Evolutionary conservation across 2,888 invertebrate genomes (phyloP).

Genomic region (Drosophila subquinaria): DNA sequence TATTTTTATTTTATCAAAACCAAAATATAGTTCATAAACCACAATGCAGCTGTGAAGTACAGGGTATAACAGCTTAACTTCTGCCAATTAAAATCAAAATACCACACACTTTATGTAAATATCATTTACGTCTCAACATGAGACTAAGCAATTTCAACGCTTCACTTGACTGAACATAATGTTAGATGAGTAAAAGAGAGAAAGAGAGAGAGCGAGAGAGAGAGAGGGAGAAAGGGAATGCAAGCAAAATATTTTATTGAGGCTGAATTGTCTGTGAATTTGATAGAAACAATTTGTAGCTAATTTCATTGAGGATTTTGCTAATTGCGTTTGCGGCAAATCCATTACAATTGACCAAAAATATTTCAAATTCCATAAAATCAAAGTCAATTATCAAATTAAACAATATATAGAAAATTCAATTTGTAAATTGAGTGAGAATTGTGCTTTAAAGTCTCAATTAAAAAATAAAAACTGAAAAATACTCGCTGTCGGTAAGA

Average conservation of each 20-base stretch:
- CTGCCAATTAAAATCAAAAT: constrained; percentile 37
- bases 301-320: constrained; percentile 49
- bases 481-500: not conserved
- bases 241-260: constrained; percentile 27
- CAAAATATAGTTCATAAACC: not conserved
- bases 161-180: constrained; percentile 30
- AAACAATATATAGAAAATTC: constrained; percentile 8
- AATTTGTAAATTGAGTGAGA: constrained; percentile 9
- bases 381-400: constrained; percentile 26
- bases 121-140: constrained; percentile 26
- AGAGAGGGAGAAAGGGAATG: not conserved
- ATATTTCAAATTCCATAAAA: constrained; percentile 12
- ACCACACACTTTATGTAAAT: constrained; percentile 26
- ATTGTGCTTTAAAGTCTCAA: constrained; percentile 2
- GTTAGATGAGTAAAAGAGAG: not conserved
- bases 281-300: constrained; percentile 44
- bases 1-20: not conserved
- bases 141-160: constrained; percentile 40
- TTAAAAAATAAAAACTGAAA: not conserved
- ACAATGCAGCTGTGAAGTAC: not conserved
- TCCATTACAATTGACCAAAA: constrained; percentile 27
- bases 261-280: constrained; percentile 34
- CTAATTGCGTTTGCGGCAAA: constrained; percentile 42
- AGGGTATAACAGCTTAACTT: constrained; percentile 6
- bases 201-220: not conserved